Evolutionary conservation across 2,888 invertebrate genomes (phyloP).

Genomic region (Trisateles emortualis): DNA sequence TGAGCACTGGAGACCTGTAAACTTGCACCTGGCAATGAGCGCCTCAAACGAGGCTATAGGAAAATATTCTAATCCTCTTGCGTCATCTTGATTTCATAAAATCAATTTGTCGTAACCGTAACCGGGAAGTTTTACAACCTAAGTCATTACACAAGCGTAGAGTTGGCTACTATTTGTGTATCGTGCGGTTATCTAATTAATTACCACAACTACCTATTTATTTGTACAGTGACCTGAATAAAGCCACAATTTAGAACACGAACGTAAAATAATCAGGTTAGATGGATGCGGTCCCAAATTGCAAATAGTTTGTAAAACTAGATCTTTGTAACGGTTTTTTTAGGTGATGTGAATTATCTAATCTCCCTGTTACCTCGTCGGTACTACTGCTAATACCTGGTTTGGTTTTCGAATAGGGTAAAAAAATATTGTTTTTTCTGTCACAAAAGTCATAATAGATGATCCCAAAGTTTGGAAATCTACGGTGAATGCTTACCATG

Average conservation of each 20-base stretch:
- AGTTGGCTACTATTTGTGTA: constrained; percentile 29
- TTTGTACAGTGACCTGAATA: constrained; percentile 36
- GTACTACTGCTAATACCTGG: no score
- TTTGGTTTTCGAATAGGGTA: no score
- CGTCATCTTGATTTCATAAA: no score
- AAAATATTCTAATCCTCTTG: no score
- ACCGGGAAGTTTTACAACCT: not conserved
- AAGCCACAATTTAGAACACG: constrained; percentile 36
- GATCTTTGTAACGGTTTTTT: constrained; percentile 16
- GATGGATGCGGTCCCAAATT: no score
- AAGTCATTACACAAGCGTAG: not conserved
- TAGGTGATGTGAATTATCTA: not conserved
- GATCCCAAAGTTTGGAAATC: no score
- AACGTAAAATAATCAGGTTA: constrained; percentile 39
- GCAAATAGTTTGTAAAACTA: constrained; percentile 19
- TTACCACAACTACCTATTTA: constrained; percentile 39
- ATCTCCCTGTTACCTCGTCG: not conserved
- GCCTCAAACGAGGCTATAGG: no score
- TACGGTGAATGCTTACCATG: no score
- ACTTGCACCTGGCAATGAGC: no score
- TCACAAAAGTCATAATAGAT: no score
- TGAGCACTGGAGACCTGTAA: no score
- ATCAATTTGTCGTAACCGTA: constrained; percentile 1
- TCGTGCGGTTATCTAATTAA: constrained; percentile 39
- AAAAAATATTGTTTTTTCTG: no score